Conservation (phyloP, 2,888 invertebrate species). For the Crematogaster levior region DNA sequence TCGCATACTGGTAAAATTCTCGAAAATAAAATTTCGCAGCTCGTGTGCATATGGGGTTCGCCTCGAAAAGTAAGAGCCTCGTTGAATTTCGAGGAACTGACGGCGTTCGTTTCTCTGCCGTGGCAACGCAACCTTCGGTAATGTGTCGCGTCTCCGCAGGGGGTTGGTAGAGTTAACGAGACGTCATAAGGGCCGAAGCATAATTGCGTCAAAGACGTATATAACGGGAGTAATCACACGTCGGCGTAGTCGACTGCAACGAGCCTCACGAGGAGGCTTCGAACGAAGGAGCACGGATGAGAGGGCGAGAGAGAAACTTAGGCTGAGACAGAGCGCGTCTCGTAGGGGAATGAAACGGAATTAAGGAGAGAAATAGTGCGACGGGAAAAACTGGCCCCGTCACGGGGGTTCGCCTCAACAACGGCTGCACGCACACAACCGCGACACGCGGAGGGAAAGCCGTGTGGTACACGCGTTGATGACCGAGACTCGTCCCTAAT, state of each 20-base stretch:
- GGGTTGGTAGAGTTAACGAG: conserved; percentile 76
- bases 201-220: conserved; percentile 79
- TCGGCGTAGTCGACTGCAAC: conserved; percentile 57
- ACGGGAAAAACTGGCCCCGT: conserved; percentile 59
- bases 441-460: conserved; percentile 46
- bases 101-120: conserved; percentile 38
- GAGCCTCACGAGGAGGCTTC: conserved; percentile 46
- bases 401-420: conserved; percentile 43
- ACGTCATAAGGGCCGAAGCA: conserved; percentile 75
- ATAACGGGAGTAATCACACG: conserved; percentile 78
- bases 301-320: background rate
- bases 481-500: conserved; percentile 81
- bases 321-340: conserved; percentile 39
- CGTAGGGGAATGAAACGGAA: conserved; percentile 71
- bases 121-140: conserved; percentile 61
- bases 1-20: background rate
- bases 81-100: conserved; percentile 28
- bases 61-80: background rate
- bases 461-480: conserved; percentile 73
- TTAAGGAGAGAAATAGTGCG: conserved; percentile 76
- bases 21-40: background rate
- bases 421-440: background rate
- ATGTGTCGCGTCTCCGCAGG: conserved; percentile 61
- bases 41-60: background rate
- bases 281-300: conserved; percentile 35